Base-by-base conservation (phyloP, 2,113 vertebrate species). In the Tragelaphus strepsiceros region DNA sequence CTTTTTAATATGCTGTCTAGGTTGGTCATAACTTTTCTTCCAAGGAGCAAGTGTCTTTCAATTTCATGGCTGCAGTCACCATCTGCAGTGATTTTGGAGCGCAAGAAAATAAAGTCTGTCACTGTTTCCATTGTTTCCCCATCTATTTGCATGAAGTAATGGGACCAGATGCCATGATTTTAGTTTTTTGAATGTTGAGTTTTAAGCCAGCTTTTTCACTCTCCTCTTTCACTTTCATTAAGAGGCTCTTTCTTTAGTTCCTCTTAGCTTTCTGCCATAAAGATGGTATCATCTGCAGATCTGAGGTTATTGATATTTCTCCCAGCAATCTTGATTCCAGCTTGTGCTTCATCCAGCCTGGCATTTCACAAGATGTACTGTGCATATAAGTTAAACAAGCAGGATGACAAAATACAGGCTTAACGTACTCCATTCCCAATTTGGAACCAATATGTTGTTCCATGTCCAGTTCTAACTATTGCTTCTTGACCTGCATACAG, bases 361-460 rank as follows among this genome's bases (percentile, higher is more conserved):
- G 21, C 17, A 35, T 35, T 71, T 71, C n/a, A 71, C n/a, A 71
- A 71, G n/a, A 39, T 71, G n/a, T 71, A 39, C n/a, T 39, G 10
- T 71, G n/a, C n/a, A 71, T 71, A 71, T 39, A 71, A 71, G n/a
- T 39, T 22, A 71, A 39, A 22, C 2, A 71, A 39, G n/a, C 19
- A 71, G 19, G n/a, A 19, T 71, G n/a, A 71, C n/a, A 71, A 71
- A 39, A 71, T 12, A 71, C 5, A 22, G 19, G 9, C n/a, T 71
- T 71, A n/a, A 39, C 0, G 0, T 71, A 71, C n/a, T 71, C n/a
- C 0, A 0, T 71, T 71, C 19, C n/a, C 67, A 12, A 35, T 71
- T 71, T 71, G 67, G 67, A 71, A 71, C n/a, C n/a, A 39, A 39
- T 39, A 39, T 71, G 17, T 71, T 71, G 64, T 35, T 71, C 64